These are phyloP conservation scores for Sparus aurata DNA, from an alignment of 2,797 vertebrate species.

Conservation along the genomic window DNA sequence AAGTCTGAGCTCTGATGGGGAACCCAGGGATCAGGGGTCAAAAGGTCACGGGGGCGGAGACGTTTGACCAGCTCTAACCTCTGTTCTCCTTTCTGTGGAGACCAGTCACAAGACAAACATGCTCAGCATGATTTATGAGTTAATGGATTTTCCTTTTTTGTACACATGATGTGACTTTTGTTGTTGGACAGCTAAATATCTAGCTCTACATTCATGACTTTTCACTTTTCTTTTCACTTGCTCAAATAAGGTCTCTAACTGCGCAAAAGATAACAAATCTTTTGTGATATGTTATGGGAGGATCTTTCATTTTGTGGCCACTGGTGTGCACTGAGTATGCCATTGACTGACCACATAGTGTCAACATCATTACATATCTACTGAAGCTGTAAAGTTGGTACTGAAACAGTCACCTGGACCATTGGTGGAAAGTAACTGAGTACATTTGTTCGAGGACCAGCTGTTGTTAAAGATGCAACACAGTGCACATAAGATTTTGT, in stretches of 20 bases:
- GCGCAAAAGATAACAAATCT: background rate
- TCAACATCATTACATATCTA: background rate
- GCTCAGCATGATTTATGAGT: conserved; percentile 80
- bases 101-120: conserved; percentile 77
- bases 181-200: conserved; percentile 40
- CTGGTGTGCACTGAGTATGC: background rate
- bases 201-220: conserved; percentile 43
- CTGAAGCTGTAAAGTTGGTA: background rate
- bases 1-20: conserved; percentile 58
- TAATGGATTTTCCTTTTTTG: conserved; percentile 30
- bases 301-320: background rate
- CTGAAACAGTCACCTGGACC: background rate
- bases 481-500: background rate
- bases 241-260: conserved; percentile 28
- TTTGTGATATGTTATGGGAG: conserved; percentile 1
- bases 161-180: conserved; percentile 39
- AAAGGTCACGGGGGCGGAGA: conserved; percentile 63
- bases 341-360: background rate
- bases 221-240: background rate
- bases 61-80: conserved; percentile 72
- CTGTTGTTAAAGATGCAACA: too few species aligned
- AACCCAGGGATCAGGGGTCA: conserved; percentile 67
- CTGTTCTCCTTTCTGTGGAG: conserved; percentile 61
- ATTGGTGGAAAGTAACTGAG: background rate
- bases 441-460: background rate